Conservation (phyloP, 1,140 invertebrate genomes). For the Luehdorfia chinensis region DNA sequence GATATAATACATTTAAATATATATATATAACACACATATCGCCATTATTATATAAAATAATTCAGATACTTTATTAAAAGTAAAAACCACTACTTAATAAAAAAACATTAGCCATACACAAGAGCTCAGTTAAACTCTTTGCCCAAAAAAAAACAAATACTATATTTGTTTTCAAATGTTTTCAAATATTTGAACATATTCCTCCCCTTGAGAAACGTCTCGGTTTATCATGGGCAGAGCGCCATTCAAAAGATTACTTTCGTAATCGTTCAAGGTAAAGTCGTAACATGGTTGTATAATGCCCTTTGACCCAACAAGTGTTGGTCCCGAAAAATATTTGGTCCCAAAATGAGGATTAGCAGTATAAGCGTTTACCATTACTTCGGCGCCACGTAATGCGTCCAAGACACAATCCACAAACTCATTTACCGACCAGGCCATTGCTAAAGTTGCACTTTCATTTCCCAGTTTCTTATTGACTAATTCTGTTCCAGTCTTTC, state of each 20-base stretch:
- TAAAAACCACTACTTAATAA: no score
- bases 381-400: conserved; percentile 33
- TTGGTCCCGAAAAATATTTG: conserved; percentile 45
- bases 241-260: conserved; percentile 29
- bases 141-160: no score
- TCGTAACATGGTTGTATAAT: conserved; percentile 32
- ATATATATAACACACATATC: no score
- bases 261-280: conserved; percentile 38
- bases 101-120: no score
- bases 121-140: no score
- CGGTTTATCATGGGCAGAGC: conserved; percentile 35
- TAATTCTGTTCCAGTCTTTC: conserved; percentile 42
- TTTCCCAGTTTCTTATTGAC: conserved; percentile 35
- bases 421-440: conserved; percentile 46
- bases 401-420: conserved; percentile 37
- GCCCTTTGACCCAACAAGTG: conserved; percentile 34
- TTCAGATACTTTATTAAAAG: no score
- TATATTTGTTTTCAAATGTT: no score
- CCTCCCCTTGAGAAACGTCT: conserved; percentile 39
- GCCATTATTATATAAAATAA: no score
- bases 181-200: conserved; percentile 31
- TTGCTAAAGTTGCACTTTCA: conserved; percentile 33
- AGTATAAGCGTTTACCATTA: conserved; percentile 33
- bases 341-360: conserved; percentile 48
- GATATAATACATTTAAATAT: no score